A percentile compares a stretch with the other conserved stretches of the same genome.
Conservation (phyloP, 2,888 invertebrate species). For the Yponomeuta sedellus region DNA sequence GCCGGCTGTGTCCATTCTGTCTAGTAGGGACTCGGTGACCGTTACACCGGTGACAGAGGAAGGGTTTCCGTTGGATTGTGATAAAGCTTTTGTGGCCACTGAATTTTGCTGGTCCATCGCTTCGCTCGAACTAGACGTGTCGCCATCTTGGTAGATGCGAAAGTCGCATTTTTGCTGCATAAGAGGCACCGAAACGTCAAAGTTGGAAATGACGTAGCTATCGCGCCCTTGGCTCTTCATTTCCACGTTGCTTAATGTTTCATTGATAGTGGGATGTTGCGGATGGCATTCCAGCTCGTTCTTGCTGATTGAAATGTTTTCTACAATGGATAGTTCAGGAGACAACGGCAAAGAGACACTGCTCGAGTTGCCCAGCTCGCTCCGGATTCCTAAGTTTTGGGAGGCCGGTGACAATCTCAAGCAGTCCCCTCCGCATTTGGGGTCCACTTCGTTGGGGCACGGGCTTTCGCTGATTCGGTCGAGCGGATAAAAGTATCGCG, state of each 20-base stretch:
- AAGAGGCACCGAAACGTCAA: constrained; percentile 49
- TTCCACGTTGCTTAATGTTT: constrained; percentile 31
- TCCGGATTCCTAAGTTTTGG: constrained; percentile 17
- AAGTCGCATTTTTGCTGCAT: constrained; percentile 46
- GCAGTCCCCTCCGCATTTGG: not conserved
- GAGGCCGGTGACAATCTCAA: constrained; percentile 17
- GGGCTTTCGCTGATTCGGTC: constrained; percentile 44
- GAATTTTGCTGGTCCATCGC: not conserved
- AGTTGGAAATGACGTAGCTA: constrained; percentile 39
- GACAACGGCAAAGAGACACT: constrained; percentile 53
- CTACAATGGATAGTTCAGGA: constrained; percentile 62
- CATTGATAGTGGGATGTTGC: constrained; percentile 37
- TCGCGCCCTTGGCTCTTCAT: constrained; percentile 26
- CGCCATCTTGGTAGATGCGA: not conserved
- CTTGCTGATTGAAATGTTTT: constrained; percentile 52
- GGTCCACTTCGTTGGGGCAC: constrained; percentile 19
- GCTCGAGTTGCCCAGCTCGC: constrained; percentile 42
- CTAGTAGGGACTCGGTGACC: constrained; percentile 42
- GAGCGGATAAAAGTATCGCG: constrained; percentile 29
- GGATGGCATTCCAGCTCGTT: constrained; percentile 31
- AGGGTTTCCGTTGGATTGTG: not conserved
- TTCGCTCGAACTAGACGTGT: not conserved
- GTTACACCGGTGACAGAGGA: constrained; percentile 16
- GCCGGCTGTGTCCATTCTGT: constrained; percentile 38
- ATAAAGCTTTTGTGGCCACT: not conserved